Evolutionary conservation across 2,113 vertebrate genomes (phyloP).

Genomic region (Cyprinodon variegatus): DNA sequence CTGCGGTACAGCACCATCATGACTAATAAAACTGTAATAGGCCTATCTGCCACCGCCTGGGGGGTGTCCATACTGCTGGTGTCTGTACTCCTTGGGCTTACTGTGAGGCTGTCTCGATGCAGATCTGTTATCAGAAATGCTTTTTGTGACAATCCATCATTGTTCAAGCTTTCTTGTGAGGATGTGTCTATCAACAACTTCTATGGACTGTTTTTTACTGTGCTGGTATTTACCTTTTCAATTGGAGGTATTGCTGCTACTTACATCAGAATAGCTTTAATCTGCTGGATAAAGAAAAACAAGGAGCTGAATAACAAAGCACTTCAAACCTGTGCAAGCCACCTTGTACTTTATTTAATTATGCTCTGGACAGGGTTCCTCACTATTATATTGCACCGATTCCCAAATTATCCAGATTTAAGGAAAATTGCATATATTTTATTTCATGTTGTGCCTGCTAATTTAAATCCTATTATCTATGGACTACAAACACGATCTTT

Average conservation of each 20-base stretch:
- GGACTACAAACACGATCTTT: constrained; percentile 60
- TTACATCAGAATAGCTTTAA: constrained; percentile 64
- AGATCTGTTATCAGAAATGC: constrained; percentile 52
- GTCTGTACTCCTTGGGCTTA: constrained; percentile 61
- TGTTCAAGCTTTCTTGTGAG: constrained; percentile 72
- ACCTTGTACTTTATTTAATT: constrained; percentile 67
- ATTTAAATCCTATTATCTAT: constrained; percentile 71
- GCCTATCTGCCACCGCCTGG: constrained; percentile 58
- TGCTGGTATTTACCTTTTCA: constrained; percentile 64
- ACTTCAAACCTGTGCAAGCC: constrained; percentile 67
- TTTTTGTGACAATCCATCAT: constrained; percentile 66
- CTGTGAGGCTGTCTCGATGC: constrained; percentile 57
- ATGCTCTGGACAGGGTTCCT: constrained; percentile 66
- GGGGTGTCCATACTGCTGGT: constrained; percentile 57
- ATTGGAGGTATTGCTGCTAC: constrained; percentile 58
- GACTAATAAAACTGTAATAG: constrained; percentile 51
- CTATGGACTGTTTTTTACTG: constrained; percentile 70
- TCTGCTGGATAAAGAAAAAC: constrained; percentile 65
- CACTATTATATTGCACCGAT: constrained; percentile 67
- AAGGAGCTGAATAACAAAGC: constrained; percentile 65
- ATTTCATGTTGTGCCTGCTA: constrained; percentile 68
- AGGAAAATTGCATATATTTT: constrained; percentile 63
- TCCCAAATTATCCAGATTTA: constrained; percentile 59
- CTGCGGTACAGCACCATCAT: constrained; percentile 65
- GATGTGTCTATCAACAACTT: constrained; percentile 67